A percentile compares a stretch with the other conserved stretches of the same genome.
These are phyloP conservation scores for Sialis lutaria DNA, from an alignment of 2,888 invertebrate genomes.

Conservation along the genomic window DNA sequence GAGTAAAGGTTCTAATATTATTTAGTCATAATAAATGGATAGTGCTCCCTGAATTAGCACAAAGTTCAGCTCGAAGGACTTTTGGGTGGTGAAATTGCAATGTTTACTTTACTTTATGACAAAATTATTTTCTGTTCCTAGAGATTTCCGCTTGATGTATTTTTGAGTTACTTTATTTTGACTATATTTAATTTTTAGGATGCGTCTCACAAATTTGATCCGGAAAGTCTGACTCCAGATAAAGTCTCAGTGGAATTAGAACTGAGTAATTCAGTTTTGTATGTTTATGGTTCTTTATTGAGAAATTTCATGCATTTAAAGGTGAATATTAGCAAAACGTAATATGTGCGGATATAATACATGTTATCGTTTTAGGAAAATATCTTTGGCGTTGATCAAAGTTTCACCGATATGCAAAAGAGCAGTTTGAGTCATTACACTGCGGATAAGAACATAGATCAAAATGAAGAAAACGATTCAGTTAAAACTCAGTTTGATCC, in stretches of 20 bases:
- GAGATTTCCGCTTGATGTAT: no score
- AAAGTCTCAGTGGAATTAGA: conserved; percentile 83
- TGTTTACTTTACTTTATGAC: no score
- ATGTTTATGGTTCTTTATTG: conserved; percentile 82
- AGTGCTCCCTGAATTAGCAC: no score
- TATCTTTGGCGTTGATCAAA: conserved; percentile 92
- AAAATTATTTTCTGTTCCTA: no score
- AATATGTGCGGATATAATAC: no score
- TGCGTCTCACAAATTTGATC: conserved; percentile 67
- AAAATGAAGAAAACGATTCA: conserved; percentile 46
- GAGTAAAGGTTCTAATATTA: no score
- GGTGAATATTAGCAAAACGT: conserved; percentile 23
- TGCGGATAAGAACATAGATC: conserved; percentile 25
- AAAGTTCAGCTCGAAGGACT: no score
- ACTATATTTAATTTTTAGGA: conserved; percentile 22
- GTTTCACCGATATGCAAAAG: conserved; percentile 81
- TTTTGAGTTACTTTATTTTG: neutral
- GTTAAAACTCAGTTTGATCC: conserved; percentile 60
- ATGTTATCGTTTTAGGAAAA: conserved; percentile 49
- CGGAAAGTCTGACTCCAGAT: conserved; percentile 70
- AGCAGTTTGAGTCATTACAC: conserved; percentile 27
- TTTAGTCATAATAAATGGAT: no score
- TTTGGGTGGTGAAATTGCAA: no score
- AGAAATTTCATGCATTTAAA: conserved; percentile 78
- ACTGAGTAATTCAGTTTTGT: conserved; percentile 82